Base-by-base conservation (phyloP, 37 sponge, comb jelly and placozoan genomes). In the Petrosia ficiformis region DNA sequence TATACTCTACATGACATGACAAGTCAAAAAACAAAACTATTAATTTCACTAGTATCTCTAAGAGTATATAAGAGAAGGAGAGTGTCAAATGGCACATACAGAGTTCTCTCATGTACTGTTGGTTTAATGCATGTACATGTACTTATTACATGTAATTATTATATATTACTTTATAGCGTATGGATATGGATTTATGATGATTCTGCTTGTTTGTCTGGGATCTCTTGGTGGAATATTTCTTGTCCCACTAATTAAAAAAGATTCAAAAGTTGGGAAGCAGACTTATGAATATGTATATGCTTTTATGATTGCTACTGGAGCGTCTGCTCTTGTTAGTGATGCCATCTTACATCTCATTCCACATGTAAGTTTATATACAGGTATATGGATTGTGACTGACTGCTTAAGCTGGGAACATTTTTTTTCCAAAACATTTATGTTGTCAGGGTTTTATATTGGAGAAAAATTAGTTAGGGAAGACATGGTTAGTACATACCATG, bases 261-360 rank as follows among this genome's bases (percentile, higher is more conserved):
- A 61, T 5, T 61, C 63, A 5, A 26, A 38, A 44, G 6, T 42
- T 14, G 25, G 43, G 4, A 42, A 44, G 11, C 39, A 36, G 5
- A 11, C 29, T 25, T 80, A 76, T 76, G 65, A 80, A 41, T 88
- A 81, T 44, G 1, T 84, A 41, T 77, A 77, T 5, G 26, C 78
- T 2, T 60, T 81, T 26, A 44, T 92, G 48, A 82, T 92, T 30
- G 85, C 89, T 24, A 38, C 84, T 57, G 93, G 86, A 28, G 67
- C 81, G 2, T 84, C 89, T 24, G 85, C 90, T 26, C 68, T 92
- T 0, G 73, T 87, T 65, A 78, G 82, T 79, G 89, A 92, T 77
- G 85, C 90, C 39, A 35, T 92, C 1, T 68, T 92, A 0, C 89
- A 88, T 65, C 79, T 92, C 5, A 81, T 92, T 1, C 89, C 89